Evolutionary conservation across 2,797 vertebrate species (phyloP), one percentile per base, ranked within the genome.

Genomic region (Pampus argenteus): DNA sequence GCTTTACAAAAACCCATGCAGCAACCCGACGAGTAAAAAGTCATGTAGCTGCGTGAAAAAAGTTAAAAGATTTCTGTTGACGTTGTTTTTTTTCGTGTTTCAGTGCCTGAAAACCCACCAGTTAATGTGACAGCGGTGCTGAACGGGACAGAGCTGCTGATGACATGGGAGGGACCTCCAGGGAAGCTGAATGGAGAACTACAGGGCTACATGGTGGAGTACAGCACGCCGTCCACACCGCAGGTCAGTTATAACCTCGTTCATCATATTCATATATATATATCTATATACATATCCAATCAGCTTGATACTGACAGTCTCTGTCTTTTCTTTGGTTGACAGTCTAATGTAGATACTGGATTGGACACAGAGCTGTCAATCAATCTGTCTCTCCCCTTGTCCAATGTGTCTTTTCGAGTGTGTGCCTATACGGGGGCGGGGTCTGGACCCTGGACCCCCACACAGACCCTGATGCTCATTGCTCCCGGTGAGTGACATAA

Each of bases 371-470:
- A 95, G 82, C 83, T 95, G 61, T 86, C 88, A 3, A 76, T 98
- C 79, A 96, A 95, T 23, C 90, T 96, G 71, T 90, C 92, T 0
- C 26, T 73, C 20, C 91, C 94, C 0, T 81, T 95, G 51, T 93
- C 94, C 55, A 97, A 97, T 55, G 79, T 97, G 75, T 93, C 95
- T 0, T 94, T 95, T 64, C 89, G 94, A 5, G 92, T 97, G 78
- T 94, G 95, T 22, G 95, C 96, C 3, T 97, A 96, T 44, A 98
- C 97, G 0, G 82, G 85, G 0, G 95, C 94, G 0, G 97, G 97
- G 2, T 92, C 83, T 0, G 96, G 96, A 20, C 96, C 96, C 40
- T 98, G 97, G 96, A 95, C 94, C 52, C 78, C 85, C 26, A 67
- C 90, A 0, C 90, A 96, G 61, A 91, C 89, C 1, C 74, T 95